These are phyloP conservation scores for Metellina segmentata DNA, from an alignment of 2,888 invertebrate species.

Conservation along the genomic window DNA sequence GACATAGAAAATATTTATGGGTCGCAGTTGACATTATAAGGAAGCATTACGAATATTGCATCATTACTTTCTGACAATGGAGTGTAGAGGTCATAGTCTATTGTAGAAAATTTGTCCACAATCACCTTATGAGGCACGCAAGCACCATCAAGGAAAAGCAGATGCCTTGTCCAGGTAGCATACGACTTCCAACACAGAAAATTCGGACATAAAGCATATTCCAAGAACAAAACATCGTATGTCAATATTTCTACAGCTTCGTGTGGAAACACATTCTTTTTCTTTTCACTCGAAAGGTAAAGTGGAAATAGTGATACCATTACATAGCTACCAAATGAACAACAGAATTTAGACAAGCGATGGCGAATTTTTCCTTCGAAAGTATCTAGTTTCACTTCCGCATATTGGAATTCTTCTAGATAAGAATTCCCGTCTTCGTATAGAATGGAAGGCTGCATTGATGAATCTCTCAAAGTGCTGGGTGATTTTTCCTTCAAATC, in stretches of 20 bases:
- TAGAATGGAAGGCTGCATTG: no score
- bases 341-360: no score
- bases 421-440: no score
- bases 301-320: no score
- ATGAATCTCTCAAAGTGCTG: no score
- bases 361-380: no score
- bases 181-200: conserved; percentile 12
- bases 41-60: conserved; percentile 30
- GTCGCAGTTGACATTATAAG: conserved; percentile 30
- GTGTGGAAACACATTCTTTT: conserved; percentile 10
- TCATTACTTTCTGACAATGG: conserved; percentile 34
- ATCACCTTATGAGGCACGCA: not conserved
- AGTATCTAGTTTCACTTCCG: no score
- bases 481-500: no score
- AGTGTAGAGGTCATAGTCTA: conserved; percentile 12
- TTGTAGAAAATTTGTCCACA: conserved; percentile 33
- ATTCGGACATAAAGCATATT: conserved; percentile 30
- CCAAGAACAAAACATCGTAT: conserved; percentile 42
- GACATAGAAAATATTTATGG: conserved; percentile 9
- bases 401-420: no score
- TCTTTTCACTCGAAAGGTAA: not conserved
- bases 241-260: conserved; percentile 52
- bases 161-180: conserved; percentile 3
- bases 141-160: not conserved
- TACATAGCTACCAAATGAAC: no score